Conservation (phyloP, 2,888 invertebrate genomes). For the Coenonympha arcania region DNA sequence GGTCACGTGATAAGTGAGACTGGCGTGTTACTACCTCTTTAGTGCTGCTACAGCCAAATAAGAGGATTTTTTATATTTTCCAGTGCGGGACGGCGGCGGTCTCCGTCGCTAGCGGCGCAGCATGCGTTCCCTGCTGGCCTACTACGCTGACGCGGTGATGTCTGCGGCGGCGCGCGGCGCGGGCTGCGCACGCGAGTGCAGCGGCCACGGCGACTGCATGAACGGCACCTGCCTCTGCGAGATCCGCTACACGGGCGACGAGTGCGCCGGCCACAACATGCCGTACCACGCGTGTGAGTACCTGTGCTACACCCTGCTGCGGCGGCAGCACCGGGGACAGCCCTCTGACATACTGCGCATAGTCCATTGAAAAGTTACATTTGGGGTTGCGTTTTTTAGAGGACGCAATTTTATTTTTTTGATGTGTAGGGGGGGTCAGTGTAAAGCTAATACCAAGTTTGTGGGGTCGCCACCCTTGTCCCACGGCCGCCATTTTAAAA, state of each 20-base stretch:
- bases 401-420: too few relatives aligned
- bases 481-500: too few relatives aligned
- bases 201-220: slow-evolving; percentile 91
- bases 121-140: slow-evolving; percentile 68
- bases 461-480: too few relatives aligned
- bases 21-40: too few relatives aligned
- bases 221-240: slow-evolving; percentile 94
- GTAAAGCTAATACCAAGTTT: too few relatives aligned
- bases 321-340: slow-evolving; percentile 61
- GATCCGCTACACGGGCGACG: slow-evolving; percentile 88
- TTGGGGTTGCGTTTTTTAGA: too few relatives aligned
- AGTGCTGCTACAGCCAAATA: too few relatives aligned
- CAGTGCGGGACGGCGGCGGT: slow-evolving; percentile 46
- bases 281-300: slow-evolving; percentile 80
- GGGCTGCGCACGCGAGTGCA: slow-evolving; percentile 84
- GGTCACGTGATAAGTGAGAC: too few relatives aligned
- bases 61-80: too few relatives aligned
- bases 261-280: slow-evolving; percentile 87
- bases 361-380: too few relatives aligned
- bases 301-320: not conserved
- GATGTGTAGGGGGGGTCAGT: too few relatives aligned
- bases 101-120: slow-evolving; percentile 46
- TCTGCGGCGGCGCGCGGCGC: slow-evolving; percentile 57
- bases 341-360: slow-evolving; percentile 67
- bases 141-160: slow-evolving; percentile 69